phyloP scores from a whole-genome alignment of 2,113 vertebrate species.

The Sardina pilchardus region DNA sequence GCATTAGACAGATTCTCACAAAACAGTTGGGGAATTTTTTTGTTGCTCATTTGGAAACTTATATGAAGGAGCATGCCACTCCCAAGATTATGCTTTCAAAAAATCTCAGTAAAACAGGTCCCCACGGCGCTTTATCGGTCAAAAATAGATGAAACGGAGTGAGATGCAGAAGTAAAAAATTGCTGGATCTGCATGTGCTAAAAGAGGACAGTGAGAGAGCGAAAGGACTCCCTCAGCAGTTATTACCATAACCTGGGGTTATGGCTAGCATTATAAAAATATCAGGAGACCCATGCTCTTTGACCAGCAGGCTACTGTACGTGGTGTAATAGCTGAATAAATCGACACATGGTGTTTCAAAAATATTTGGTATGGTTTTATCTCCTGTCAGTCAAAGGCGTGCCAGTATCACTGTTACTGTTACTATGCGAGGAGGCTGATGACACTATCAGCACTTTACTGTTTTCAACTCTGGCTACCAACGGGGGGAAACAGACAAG shows the following conservation, averaged over 20 bases:
- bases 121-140: neutral
- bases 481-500: neutral
- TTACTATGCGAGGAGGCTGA: neutral
- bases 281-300: neutral
- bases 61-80: neutral
- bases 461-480: neutral
- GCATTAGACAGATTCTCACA: neutral
- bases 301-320: neutral
- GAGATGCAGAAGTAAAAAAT: slow-evolving; percentile 21
- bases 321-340: neutral
- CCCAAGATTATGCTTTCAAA: neutral
- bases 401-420: neutral
- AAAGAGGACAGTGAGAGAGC: slow-evolving; percentile 26
- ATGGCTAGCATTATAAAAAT: slow-evolving; percentile 6
- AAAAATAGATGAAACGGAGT: slow-evolving; percentile 8
- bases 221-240: neutral
- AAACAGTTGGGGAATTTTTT: neutral
- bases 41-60: neutral
- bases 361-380: neutral
- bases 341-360: neutral
- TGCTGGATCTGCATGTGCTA: slow-evolving; percentile 39
- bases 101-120: neutral
- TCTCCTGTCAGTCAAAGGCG: neutral
- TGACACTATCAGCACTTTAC: neutral
- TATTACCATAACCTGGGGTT: slow-evolving; percentile 24